These are phyloP conservation scores for Zaprionus lachaisei DNA, from an alignment of 1,140 invertebrate genomes.

Conservation along the genomic window DNA sequence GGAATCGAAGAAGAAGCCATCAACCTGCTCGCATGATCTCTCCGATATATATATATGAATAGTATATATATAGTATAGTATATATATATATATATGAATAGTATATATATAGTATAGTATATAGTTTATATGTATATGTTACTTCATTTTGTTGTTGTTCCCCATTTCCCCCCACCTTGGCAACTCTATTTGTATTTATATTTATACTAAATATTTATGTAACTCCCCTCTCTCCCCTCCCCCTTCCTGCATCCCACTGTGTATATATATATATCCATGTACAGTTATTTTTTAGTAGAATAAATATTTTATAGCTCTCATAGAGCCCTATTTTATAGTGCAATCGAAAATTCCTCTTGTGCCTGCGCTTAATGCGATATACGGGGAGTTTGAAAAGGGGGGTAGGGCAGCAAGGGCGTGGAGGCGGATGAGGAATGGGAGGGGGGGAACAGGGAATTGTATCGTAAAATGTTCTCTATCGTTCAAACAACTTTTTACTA, in stretches of 20 bases:
- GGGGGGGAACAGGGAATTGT: slow-evolving; percentile 10
- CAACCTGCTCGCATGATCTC: slow-evolving; percentile 65
- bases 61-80: neutral
- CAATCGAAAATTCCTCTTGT: slow-evolving; percentile 61
- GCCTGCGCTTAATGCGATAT: slow-evolving; percentile 20
- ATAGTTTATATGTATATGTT: slow-evolving; percentile 45
- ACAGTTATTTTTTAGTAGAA: slow-evolving; percentile 82
- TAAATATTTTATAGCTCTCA: slow-evolving; percentile 83
- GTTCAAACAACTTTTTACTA: slow-evolving; percentile 40
- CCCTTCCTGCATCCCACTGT: neutral
- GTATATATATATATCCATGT: slow-evolving; percentile 61
- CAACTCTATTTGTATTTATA: slow-evolving; percentile 56
- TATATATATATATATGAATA: neutral
- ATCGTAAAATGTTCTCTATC: slow-evolving; percentile 61
- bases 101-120: neutral
- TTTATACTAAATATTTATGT: slow-evolving; percentile 20
- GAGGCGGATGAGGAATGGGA: neutral
- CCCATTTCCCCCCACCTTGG: slow-evolving; percentile 9
- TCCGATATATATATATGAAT: neutral
- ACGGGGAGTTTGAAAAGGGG: slow-evolving; percentile 3
- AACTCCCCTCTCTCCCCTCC: slow-evolving; percentile 1
- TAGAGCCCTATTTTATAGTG: slow-evolving; percentile 79
- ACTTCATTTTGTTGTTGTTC: slow-evolving; percentile 66
- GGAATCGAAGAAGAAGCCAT: slow-evolving; percentile 80
- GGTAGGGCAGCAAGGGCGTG: neutral